phyloP scores from a whole-genome alignment of 1,140 invertebrate genomes.

The Drosophila dunni region DNA sequence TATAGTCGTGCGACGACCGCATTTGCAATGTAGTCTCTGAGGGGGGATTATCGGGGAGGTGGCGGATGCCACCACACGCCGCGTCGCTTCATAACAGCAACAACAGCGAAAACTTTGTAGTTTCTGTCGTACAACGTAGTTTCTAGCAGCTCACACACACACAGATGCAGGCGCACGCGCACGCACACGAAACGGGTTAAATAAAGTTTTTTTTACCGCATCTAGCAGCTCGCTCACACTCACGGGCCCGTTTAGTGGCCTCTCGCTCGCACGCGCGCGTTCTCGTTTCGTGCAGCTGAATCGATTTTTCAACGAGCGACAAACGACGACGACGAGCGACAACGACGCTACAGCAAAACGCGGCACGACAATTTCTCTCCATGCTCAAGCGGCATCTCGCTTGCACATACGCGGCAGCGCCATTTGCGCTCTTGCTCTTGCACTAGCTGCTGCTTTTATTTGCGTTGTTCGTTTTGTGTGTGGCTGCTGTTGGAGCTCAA shows the following conservation, averaged over 20 bases:
- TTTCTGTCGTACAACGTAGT: conserved; percentile 65
- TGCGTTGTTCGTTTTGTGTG: conserved; percentile 61
- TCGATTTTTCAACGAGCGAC: conserved; percentile 72
- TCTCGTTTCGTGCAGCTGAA: conserved; percentile 68
- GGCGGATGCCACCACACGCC: conserved; percentile 72
- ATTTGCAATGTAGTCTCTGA: conserved; percentile 47
- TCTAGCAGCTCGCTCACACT: conserved; percentile 51
- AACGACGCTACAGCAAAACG: conserved; percentile 42
- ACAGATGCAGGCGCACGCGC: conserved; percentile 50
- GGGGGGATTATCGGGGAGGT: conserved; percentile 12
- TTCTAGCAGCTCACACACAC: conserved; percentile 45
- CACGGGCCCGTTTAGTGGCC: not conserved
- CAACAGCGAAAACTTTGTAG: conserved; percentile 63
- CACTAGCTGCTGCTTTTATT: conserved; percentile 41
- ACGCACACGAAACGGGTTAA: conserved; percentile 77
- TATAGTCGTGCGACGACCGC: conserved; percentile 61
- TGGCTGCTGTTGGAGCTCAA: conserved; percentile 41
- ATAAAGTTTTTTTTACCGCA: conserved; percentile 55
- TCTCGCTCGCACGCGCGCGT: conserved; percentile 49
- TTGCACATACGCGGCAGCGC: conserved; percentile 16
- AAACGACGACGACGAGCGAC: conserved; percentile 35
- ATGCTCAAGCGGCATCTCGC: conserved; percentile 45
- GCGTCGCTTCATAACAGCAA: conserved; percentile 40
- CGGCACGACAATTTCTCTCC: conserved; percentile 77
- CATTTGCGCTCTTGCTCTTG: conserved; percentile 39